Percentiles rank a stretch among this genome's conserved stretches.
phyloP scores from a whole-genome alignment of 2,888 invertebrate genomes.

The Pseudococcus longispinus region DNA sequence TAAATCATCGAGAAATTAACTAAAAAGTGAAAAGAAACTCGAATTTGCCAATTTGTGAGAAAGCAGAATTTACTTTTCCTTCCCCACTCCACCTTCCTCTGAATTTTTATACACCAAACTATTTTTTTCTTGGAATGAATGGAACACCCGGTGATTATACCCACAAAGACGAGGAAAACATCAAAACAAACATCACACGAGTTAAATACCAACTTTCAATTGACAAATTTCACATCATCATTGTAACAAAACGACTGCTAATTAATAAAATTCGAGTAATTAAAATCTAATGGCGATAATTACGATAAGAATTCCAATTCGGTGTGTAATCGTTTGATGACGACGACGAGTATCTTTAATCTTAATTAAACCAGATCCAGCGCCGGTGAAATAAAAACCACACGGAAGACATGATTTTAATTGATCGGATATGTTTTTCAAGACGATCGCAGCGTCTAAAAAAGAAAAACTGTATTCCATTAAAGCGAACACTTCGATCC shows the following conservation, averaged over 20 bases:
- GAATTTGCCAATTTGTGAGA: too few relatives aligned
- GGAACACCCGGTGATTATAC: too few relatives aligned
- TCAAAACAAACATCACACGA: neutral
- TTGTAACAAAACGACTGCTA: neutral
- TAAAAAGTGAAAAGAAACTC: too few relatives aligned
- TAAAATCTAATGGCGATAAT: conserved; percentile 6
- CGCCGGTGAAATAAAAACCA: neutral
- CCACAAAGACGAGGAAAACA: too few relatives aligned
- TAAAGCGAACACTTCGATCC: neutral
- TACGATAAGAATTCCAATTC: neutral
- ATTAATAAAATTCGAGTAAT: conserved; percentile 13
- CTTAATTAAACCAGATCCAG: neutral
- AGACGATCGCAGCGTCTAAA: neutral
- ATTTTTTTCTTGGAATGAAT: neutral
- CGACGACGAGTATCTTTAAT: neutral
- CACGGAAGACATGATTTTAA: conserved; percentile 3
- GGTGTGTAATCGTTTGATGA: neutral
- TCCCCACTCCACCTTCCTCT: too few relatives aligned
- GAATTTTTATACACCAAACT: too few relatives aligned
- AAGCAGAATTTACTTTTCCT: too few relatives aligned
- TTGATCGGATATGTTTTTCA: neutral
- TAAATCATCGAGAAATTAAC: too few relatives aligned
- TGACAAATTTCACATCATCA: neutral
- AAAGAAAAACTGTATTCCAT: conserved; percentile 1
- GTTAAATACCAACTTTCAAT: neutral